phyloP scores from a whole-genome alignment of 2,888 invertebrate species.

The Rhagonycha fulva region DNA sequence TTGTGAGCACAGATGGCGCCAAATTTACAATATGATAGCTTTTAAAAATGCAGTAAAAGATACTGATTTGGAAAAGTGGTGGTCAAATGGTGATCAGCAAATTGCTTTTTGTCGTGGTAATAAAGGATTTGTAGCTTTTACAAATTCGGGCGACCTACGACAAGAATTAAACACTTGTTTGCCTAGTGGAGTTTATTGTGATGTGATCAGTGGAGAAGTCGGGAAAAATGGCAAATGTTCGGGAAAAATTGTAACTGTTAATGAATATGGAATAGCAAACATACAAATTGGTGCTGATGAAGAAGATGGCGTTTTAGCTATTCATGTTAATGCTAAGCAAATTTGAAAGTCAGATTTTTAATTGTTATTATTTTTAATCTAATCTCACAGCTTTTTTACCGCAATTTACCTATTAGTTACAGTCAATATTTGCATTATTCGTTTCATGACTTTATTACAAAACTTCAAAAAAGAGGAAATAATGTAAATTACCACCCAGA shows the following conservation, averaged over 20 bases:
- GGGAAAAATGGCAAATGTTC: slow-evolving; percentile 64
- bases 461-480: no score
- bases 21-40: slow-evolving; percentile 77
- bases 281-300: slow-evolving; percentile 60
- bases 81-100: slow-evolving; percentile 81
- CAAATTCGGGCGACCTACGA: slow-evolving; percentile 4
- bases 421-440: no score
- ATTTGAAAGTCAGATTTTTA: no score
- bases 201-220: slow-evolving; percentile 76
- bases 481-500: no score
- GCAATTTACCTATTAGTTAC: no score
- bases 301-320: slow-evolving; percentile 72
- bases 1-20: slow-evolving; percentile 85
- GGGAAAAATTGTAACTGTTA: slow-evolving; percentile 67
- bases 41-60: slow-evolving; percentile 72
- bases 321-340: slow-evolving; percentile 57
- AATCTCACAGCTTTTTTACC: no score
- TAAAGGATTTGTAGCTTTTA: slow-evolving; percentile 69
- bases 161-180: slow-evolving; percentile 9
- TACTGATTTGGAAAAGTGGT: slow-evolving; percentile 59
- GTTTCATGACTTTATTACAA: no score
- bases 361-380: no score
- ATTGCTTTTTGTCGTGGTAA: slow-evolving; percentile 84
- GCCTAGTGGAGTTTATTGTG: slow-evolving; percentile 80
- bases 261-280: slow-evolving; percentile 60